A percentile compares a stretch with the other conserved stretches of the same genome.
Evolutionary conservation across 2,888 invertebrate species (phyloP).

Genomic region (Reticulitermes lucifugus): DNA sequence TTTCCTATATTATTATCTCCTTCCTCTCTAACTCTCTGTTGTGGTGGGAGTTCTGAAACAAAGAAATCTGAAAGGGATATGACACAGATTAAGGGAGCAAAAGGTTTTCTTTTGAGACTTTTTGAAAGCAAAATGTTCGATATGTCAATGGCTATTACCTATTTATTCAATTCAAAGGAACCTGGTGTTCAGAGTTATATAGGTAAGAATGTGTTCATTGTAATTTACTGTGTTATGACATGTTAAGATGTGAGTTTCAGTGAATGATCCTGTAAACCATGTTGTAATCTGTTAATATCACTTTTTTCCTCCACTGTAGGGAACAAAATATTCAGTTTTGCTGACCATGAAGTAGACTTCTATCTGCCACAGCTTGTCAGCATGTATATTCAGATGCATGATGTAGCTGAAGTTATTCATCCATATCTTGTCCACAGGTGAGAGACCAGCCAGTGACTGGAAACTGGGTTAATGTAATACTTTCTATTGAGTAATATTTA

Average conservation of each 20-base stretch:
- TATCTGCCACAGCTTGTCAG: conserved; percentile 98
- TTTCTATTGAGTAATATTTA: neutral
- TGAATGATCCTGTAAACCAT: neutral
- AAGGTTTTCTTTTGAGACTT: conserved; percentile 84
- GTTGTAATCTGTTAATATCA: neutral
- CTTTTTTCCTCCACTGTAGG: conserved; percentile 66
- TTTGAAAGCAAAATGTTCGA: conserved; percentile 98
- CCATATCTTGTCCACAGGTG: conserved; percentile 85
- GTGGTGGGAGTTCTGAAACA: conserved; percentile 43
- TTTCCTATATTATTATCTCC: conserved; percentile 22
- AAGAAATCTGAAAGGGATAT: conserved; percentile 45
- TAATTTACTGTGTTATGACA: neutral
- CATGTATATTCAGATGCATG: conserved; percentile 98
- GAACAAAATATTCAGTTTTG: conserved; percentile 97
- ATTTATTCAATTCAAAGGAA: conserved; percentile 98
- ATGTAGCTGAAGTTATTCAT: conserved; percentile 93
- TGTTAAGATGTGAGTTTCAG: neutral
- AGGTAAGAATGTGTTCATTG: conserved; percentile 67
- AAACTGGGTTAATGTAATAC: neutral
- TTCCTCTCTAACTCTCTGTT: conserved; percentile 43
- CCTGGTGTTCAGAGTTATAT: conserved; percentile 97
- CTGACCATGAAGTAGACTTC: conserved; percentile 92
- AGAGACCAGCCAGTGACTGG: conserved; percentile 54
- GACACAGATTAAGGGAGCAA: conserved; percentile 59
- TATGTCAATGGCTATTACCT: conserved; percentile 98